Evolutionary conservation across 2,113 vertebrate genomes (phyloP), one percentile per base, ranked within the genome.

Genomic region (Stegostoma tigrinum): DNA sequence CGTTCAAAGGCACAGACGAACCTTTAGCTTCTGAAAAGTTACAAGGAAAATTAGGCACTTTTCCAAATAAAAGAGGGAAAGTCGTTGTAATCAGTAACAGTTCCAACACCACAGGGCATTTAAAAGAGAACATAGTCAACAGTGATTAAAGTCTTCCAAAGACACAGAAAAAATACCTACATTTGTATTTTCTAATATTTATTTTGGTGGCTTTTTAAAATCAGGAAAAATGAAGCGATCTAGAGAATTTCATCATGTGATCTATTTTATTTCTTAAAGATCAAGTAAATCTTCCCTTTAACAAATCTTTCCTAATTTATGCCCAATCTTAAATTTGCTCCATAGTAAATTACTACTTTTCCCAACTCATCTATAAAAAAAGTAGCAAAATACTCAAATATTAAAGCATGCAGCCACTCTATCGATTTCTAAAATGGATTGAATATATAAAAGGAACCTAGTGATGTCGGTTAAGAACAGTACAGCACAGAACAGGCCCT

Each of bases 21-120:
- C 97, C 98, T 97, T 97, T 98, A 96, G 98, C 98, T 96, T 98
- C 98, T 99, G 96, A 5, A 96, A 96, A 78, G 96, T 96, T 80
- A 52, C 89, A 95, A 15, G 45, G 42, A 95, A 93, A 66, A 93
- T 93, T 66, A 91, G 30, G 55, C 34, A 91, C 3, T 27, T 61
- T n/a, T 93, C 19, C 89, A 91, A 66, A 66, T n/a, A 48, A 42
- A 34, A 89, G n/a, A 38, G 12, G 24, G n/a, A 42, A 91, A 23
- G 3, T 10, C 34, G 38, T 38, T 66, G 34, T 23, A 93, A 93
- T 38, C 34, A 93, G 7, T n/a, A 48, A 64, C 30, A 66, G 61
- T 66, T 66, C 3, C 3, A 90, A 34, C 30, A 30, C 55, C 34
- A 14, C 17, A 83, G 42, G 19, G 42, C n/a, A 93, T 72, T 72